Evolutionary conservation across 2,113 vertebrate species (phyloP), one percentile per base, ranked within the genome.

Genomic region (Oreochromis aureus): DNA sequence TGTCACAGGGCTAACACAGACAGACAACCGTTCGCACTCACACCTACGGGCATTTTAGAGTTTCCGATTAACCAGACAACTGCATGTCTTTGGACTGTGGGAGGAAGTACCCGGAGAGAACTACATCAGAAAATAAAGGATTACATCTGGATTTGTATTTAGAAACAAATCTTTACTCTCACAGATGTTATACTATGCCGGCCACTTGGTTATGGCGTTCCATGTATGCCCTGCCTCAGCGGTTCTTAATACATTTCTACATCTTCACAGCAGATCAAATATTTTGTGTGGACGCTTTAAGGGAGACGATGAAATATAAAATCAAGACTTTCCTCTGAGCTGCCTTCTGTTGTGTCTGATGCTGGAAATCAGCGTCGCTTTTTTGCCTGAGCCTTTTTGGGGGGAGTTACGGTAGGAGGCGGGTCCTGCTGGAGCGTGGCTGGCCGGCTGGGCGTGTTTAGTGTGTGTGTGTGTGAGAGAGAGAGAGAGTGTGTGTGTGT

Each of bases 321-420:
- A 15, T 4, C 11, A 24, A 0, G 36, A 0, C n/a, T 44, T 44
- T 71, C 39, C 66, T 16, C 39, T 71, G 66, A 44, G 66, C 11
- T 24, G 2, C 9, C 32, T 5, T 24, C 22, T 46, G 41, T 27
- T 27, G 12, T 11, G 15, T 24, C 69, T 30, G 41, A 27, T 27
- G 39, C 22, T 46, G 39, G 39, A 71, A 16, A 44, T 24, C 36
- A 69, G n/a, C 12, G n/a, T 24, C 3, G 36, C 11, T 13, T 9
- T 69, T 48, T 51, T 34, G 13, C 30, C 73, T 79, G 73, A 18
- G 22, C 41, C 15, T 76, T 80, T 89, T 4, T 46, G 61, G 2
- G 24, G 44, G 44, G 82, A 5, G 59, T 85, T 95, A 95, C 94
- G 92, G 95, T 95, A 94, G 44, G 48, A 56, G 95, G 91, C 86